Conservation (phyloP, 2,888 invertebrate species). For the Drosophila colorata region DNA sequence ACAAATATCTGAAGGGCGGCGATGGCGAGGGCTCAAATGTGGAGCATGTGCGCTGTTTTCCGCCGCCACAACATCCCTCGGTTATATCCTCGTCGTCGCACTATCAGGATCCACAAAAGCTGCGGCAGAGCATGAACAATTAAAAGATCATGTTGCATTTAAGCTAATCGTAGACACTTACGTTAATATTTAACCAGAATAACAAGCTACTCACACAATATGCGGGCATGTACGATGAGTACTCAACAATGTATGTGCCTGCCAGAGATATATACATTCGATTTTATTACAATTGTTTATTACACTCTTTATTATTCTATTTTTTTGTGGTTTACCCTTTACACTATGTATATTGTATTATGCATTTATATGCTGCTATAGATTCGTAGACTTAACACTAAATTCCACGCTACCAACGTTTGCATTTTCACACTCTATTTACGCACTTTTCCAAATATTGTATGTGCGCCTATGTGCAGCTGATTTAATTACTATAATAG, state of each 20-base stretch:
- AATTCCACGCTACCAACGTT: slow-evolving; percentile 42
- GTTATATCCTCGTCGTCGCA: slow-evolving; percentile 86
- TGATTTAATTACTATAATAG: slow-evolving; percentile 34
- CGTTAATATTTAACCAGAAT: slow-evolving; percentile 54
- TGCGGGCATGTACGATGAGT: slow-evolving; percentile 24
- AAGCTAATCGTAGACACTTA: slow-evolving; percentile 49
- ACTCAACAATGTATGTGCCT: slow-evolving; percentile 1
- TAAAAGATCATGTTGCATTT: slow-evolving; percentile 60
- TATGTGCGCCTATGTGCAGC: slow-evolving; percentile 22
- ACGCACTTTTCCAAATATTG: slow-evolving; percentile 31
- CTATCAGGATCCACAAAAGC: slow-evolving; percentile 88
- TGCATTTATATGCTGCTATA: slow-evolving; percentile 62
- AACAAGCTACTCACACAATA: slow-evolving; percentile 38
- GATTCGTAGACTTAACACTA: slow-evolving; percentile 45
- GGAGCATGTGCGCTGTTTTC: slow-evolving; percentile 98
- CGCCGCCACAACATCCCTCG: slow-evolving; percentile 95
- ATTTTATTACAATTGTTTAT: slow-evolving; percentile 65
- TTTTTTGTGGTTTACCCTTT: slow-evolving; percentile 26
- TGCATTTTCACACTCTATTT: slow-evolving; percentile 37
- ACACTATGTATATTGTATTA: slow-evolving; percentile 58
- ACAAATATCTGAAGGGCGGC: slow-evolving; percentile 96
- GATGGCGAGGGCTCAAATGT: slow-evolving; percentile 94
- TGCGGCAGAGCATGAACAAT: slow-evolving; percentile 86
- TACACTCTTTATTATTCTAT: background rate
- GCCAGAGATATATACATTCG: slow-evolving; percentile 56